These are phyloP conservation scores for Bettongia penicillata DNA, from an alignment of 2,113 vertebrate species.

Conservation along the genomic window DNA sequence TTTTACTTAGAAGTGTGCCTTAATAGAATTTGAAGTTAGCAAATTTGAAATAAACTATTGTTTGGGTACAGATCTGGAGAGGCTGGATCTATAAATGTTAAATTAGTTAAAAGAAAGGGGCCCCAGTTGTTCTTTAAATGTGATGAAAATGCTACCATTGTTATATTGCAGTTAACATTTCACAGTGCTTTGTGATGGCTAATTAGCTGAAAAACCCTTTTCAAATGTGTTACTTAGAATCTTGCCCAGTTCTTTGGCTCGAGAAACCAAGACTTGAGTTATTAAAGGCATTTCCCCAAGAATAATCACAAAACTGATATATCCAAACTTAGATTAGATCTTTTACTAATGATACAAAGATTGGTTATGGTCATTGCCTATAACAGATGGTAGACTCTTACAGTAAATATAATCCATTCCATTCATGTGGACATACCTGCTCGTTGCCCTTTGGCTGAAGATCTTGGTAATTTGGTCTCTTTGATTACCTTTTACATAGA, in stretches of 20 bases:
- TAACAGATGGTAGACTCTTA: not conserved
- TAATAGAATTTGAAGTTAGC: not conserved
- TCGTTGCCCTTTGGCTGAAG: not conserved
- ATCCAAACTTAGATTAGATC: not conserved
- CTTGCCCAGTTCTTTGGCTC: not conserved
- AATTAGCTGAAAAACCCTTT: not conserved
- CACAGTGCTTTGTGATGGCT: not conserved
- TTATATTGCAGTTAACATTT: not conserved
- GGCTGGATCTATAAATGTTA: not conserved
- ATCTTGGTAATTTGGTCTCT: not conserved
- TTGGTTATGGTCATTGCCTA: not conserved
- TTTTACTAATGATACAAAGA: not conserved
- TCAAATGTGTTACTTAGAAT: not conserved
- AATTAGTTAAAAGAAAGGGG: not conserved
- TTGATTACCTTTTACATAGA: not conserved
- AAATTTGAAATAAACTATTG: not conserved
- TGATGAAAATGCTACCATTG: not conserved
- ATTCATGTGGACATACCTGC: not conserved
- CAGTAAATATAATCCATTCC: not conserved
- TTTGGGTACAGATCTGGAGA: not conserved
- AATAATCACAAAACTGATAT: not conserved
- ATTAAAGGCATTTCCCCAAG: not conserved
- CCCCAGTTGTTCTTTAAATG: not conserved
- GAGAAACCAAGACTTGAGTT: not conserved
- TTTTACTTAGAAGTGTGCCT: not conserved